Percentiles rank a stretch among this genome's conserved stretches.
phyloP scores from a whole-genome alignment of 2,888 invertebrate genomes.

The Pedicia rivosa region DNA sequence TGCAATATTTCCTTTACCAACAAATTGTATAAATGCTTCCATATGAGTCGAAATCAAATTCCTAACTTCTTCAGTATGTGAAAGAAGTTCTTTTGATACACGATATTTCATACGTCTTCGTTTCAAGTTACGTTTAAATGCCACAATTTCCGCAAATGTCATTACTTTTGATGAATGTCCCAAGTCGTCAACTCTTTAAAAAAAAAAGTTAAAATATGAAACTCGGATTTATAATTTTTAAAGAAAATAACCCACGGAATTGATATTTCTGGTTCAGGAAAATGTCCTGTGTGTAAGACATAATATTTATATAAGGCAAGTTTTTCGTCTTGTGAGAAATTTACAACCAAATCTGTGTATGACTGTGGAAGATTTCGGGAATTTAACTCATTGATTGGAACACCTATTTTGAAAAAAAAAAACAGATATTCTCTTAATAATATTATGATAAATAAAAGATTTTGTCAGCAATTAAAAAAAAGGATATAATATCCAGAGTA shows the following conservation, averaged over 20 bases:
- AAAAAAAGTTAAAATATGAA: not conserved
- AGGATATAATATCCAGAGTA: too few relatives aligned
- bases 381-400: not conserved
- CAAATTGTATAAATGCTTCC: constrained; percentile 21
- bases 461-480: too few relatives aligned
- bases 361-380: not conserved
- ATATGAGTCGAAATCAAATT: constrained; percentile 25
- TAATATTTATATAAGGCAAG: constrained; percentile 21
- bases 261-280: constrained; percentile 15
- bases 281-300: constrained; percentile 15
- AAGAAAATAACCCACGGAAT: constrained; percentile 14
- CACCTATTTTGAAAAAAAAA: too few relatives aligned
- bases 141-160: constrained; percentile 23
- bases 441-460: too few relatives aligned
- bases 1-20: constrained; percentile 4
- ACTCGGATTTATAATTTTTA: not conserved
- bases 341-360: not conserved
- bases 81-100: constrained; percentile 19
- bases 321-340: constrained; percentile 14
- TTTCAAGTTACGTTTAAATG: constrained; percentile 20
- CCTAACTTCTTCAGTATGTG: constrained; percentile 23
- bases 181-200: constrained; percentile 2
- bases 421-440: too few relatives aligned
- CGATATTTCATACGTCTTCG: constrained; percentile 21
- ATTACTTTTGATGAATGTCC: too few relatives aligned